Percentiles rank a stretch among this genome's conserved stretches.
These are phyloP conservation scores for Leptinotarsa peninsularis DNA, from an alignment of 2,888 invertebrate species.

Conservation along the genomic window DNA sequence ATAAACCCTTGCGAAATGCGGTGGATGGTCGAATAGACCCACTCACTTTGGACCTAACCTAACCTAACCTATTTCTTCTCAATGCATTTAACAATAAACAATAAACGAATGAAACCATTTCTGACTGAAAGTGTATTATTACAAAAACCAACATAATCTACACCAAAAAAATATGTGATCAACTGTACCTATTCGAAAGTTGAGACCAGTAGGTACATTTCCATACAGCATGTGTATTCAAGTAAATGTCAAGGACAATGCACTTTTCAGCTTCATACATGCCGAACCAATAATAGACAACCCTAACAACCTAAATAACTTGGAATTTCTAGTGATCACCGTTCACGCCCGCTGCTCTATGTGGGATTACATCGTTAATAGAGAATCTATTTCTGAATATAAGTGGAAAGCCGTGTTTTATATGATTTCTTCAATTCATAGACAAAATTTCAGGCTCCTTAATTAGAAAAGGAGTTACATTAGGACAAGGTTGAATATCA, in stretches of 20 bases:
- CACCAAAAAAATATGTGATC: too few relatives aligned
- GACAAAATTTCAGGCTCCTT: neutral
- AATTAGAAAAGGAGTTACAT: slow-evolving; percentile 4
- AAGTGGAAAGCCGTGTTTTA: slow-evolving; percentile 12
- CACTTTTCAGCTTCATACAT: neutral
- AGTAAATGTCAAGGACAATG: neutral
- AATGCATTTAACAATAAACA: too few relatives aligned
- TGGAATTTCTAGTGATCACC: slow-evolving; percentile 1
- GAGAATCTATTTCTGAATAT: neutral
- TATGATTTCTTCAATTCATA: slow-evolving; percentile 7
- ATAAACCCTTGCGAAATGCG: too few relatives aligned
- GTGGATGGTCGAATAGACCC: too few relatives aligned
- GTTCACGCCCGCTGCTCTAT: neutral
- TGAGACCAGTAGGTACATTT: too few relatives aligned
- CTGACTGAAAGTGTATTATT: too few relatives aligned
- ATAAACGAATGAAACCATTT: too few relatives aligned
- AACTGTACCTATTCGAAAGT: too few relatives aligned
- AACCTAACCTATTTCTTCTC: too few relatives aligned
- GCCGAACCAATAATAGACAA: neutral
- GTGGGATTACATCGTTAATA: neutral
- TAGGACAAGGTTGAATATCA: slow-evolving; percentile 3
- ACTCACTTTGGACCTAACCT: too few relatives aligned
- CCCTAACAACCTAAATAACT: neutral
- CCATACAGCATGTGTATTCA: neutral
- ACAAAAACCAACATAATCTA: too few relatives aligned